These are phyloP conservation scores for Harpalus rufipes DNA, from an alignment of 2,888 invertebrate species.

Conservation along the genomic window DNA sequence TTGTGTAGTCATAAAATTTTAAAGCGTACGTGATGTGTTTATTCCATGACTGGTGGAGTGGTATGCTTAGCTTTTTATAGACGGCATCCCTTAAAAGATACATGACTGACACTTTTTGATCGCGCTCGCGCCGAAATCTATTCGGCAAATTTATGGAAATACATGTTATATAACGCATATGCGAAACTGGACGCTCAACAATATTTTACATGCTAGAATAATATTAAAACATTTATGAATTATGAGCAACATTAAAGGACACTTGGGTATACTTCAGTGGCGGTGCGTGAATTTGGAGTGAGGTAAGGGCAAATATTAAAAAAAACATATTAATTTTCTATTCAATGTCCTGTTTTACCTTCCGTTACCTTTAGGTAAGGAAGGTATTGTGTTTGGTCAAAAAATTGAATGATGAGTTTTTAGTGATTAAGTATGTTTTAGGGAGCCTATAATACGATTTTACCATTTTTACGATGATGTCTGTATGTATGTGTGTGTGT, in stretches of 20 bases:
- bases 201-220: slow-evolving; percentile 15
- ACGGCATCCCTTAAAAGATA: slow-evolving; percentile 57
- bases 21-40: slow-evolving; percentile 66
- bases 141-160: slow-evolving; percentile 42
- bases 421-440: too few relatives aligned
- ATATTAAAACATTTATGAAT: slow-evolving; percentile 23
- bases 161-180: slow-evolving; percentile 20
- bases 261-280: too few relatives aligned
- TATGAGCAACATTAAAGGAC: slow-evolving; percentile 7
- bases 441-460: too few relatives aligned
- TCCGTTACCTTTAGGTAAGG: too few relatives aligned
- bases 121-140: slow-evolving; percentile 48
- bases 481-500: too few relatives aligned
- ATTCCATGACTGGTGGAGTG: slow-evolving; percentile 59
- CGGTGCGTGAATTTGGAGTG: too few relatives aligned
- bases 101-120: slow-evolving; percentile 62
- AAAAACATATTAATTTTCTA: too few relatives aligned
- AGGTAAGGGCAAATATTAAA: too few relatives aligned
- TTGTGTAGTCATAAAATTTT: slow-evolving; percentile 67
- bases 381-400: too few relatives aligned
- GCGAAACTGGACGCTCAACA: background rate
- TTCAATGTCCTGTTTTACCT: too few relatives aligned
- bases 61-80: slow-evolving; percentile 59
- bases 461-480: too few relatives aligned
- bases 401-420: too few relatives aligned